phyloP scores from a whole-genome alignment of 2,888 invertebrate species.

The Mimas tiliae region DNA sequence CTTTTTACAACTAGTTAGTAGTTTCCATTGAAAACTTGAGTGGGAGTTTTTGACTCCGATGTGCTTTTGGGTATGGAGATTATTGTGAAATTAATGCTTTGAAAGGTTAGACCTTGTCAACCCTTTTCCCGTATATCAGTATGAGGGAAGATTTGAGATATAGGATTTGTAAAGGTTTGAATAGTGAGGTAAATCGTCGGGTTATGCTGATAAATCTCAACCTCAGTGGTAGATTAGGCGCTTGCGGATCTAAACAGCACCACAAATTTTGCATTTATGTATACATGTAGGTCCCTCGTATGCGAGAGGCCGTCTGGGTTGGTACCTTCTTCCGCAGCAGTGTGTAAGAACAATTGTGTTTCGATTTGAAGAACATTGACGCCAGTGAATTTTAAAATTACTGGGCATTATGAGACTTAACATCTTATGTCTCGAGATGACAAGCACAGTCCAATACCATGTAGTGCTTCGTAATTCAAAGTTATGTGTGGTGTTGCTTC shows the following conservation, averaged over 20 bases:
- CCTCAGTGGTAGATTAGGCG: not conserved
- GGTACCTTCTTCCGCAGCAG: too few species aligned
- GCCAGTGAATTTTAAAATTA: too few species aligned
- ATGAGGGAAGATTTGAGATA: not conserved
- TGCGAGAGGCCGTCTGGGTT: too few species aligned
- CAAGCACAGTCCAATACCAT: too few species aligned
- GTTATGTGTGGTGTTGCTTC: too few species aligned
- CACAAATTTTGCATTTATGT: too few species aligned
- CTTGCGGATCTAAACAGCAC: not conserved
- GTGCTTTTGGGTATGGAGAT: slow-evolving; percentile 6
- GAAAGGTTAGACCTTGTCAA: not conserved
- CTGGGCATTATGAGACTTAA: too few species aligned
- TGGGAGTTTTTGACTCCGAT: slow-evolving; percentile 16
- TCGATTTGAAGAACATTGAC: too few species aligned
- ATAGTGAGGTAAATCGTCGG: not conserved
- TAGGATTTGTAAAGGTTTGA: not conserved
- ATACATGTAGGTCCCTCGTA: too few species aligned
- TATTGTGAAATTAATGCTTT: not conserved
- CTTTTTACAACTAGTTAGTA: slow-evolving; percentile 19
- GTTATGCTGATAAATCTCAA: not conserved
- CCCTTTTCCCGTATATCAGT: not conserved
- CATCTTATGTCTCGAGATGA: too few species aligned
- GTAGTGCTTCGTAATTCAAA: too few species aligned
- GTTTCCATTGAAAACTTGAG: slow-evolving; percentile 1
- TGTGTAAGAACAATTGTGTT: too few species aligned